Evolutionary conservation across 1,140 invertebrate species (phyloP).

Genomic region (Bombus cullumanus): DNA sequence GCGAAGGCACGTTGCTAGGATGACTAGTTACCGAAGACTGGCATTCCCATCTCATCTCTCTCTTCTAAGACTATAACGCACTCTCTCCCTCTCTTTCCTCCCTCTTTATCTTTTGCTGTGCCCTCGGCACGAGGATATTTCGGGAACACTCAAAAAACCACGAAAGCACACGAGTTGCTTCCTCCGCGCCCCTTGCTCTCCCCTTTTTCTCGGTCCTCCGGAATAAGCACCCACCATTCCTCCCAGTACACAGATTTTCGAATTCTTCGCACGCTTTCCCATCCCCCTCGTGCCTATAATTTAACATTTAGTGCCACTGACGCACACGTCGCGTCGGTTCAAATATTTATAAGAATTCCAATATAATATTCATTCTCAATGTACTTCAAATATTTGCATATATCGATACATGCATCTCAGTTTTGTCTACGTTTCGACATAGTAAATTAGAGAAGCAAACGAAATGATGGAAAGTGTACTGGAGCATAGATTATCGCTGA

Average conservation of each 20-base stretch:
- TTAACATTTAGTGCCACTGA: background rate
- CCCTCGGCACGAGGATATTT: constrained; percentile 61
- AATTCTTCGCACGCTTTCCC: background rate
- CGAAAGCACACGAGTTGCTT: constrained; percentile 60
- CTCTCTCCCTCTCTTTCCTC: constrained; percentile 51
- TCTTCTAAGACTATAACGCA: constrained; percentile 40
- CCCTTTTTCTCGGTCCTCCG: constrained; percentile 1
- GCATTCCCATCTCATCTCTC: constrained; percentile 65
- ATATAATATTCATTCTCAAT: too few relatives aligned
- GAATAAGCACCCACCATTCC: background rate
- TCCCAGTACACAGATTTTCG: background rate
- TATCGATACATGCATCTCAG: too few relatives aligned
- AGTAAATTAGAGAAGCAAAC: background rate
- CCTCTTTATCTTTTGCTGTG: constrained; percentile 66
- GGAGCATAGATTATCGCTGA: background rate
- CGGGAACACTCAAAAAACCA: constrained; percentile 68
- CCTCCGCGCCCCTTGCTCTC: constrained; percentile 17
- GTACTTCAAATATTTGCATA: too few relatives aligned
- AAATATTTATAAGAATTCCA: too few relatives aligned
- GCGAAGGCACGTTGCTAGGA: constrained; percentile 60
- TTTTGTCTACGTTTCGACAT: background rate
- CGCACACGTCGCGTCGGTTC: too few relatives aligned
- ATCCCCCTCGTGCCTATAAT: background rate
- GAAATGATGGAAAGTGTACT: background rate
- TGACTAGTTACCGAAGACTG: constrained; percentile 73